Evolutionary conservation across 2,888 invertebrate species (phyloP).

Genomic region (Pomacea canaliculata): DNA sequence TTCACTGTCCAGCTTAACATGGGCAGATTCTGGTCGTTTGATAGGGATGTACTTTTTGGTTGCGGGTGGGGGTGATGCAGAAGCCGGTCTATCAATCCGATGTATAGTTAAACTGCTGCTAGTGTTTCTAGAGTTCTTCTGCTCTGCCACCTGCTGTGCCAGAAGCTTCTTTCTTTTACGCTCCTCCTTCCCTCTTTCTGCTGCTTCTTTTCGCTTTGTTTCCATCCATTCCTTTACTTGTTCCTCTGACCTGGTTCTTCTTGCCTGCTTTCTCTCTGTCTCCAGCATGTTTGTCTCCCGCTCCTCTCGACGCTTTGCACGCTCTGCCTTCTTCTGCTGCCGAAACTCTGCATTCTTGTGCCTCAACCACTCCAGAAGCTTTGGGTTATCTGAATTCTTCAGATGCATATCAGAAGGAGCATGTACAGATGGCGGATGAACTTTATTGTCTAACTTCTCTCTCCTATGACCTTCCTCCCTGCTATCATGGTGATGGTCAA

Average conservation of each 20-base stretch:
- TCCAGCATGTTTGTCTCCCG: slow-evolving; percentile 23
- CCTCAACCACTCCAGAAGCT: slow-evolving; percentile 31
- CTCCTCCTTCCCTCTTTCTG: slow-evolving; percentile 40
- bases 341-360: slow-evolving; percentile 30
- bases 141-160: slow-evolving; percentile 7
- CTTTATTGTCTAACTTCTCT: background rate
- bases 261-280: slow-evolving; percentile 7
- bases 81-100: slow-evolving; percentile 12
- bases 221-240: slow-evolving; percentile 53
- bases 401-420: slow-evolving; percentile 25
- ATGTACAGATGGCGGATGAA: background rate
- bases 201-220: slow-evolving; percentile 49
- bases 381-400: slow-evolving; percentile 31
- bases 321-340: slow-evolving; percentile 28
- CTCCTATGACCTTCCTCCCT: background rate
- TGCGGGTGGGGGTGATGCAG: background rate
- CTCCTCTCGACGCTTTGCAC: slow-evolving; percentile 26
- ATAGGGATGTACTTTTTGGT: slow-evolving; percentile 12
- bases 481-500: background rate
- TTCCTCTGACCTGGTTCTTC: slow-evolving; percentile 40
- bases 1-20: background rate
- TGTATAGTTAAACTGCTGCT: background rate
- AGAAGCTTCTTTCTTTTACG: slow-evolving; percentile 26
- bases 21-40: background rate
- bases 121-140: slow-evolving; percentile 5